Evolutionary conservation across 1,140 invertebrate genomes (phyloP).

Genomic region (Atta colombica): DNA sequence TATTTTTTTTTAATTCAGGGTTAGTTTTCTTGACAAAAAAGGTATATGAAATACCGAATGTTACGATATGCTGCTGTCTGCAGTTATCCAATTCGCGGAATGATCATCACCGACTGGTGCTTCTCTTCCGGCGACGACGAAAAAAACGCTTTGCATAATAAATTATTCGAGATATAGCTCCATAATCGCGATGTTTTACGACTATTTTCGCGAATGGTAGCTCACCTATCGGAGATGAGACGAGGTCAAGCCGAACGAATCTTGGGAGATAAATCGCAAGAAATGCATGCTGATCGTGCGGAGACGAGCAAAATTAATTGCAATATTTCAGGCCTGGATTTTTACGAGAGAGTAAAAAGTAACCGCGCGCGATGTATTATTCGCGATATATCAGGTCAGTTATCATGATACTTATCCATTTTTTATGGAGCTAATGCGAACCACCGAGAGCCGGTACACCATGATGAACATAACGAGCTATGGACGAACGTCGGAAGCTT

Average conservation of each 20-base stretch:
- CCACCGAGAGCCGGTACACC: background rate
- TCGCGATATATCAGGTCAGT: constrained; percentile 57
- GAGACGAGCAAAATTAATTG: constrained; percentile 47
- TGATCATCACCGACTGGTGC: constrained; percentile 23
- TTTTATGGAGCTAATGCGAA: constrained; percentile 47
- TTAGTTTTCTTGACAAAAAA: background rate
- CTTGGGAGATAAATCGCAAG: constrained; percentile 40
- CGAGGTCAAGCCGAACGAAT: background rate
- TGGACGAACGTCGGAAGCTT: constrained; percentile 17
- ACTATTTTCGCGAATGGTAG: constrained; percentile 39
- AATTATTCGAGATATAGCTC: constrained; percentile 39
- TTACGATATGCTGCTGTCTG: background rate
- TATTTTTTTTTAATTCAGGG: too few species aligned
- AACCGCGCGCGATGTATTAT: constrained; percentile 42
- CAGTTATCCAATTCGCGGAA: background rate
- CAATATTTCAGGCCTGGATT: constrained; percentile 35
- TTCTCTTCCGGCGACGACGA: background rate
- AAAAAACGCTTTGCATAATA: background rate
- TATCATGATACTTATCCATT: constrained; percentile 50
- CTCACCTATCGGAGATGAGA: constrained; percentile 37
- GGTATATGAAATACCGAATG: background rate
- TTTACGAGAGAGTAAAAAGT: constrained; percentile 22
- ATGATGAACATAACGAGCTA: constrained; percentile 1
- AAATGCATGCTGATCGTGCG: constrained; percentile 5
- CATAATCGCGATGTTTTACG: constrained; percentile 50